Evolutionary conservation across 2,888 invertebrate genomes (phyloP).

Genomic region (Hypercompe scribonia): DNA sequence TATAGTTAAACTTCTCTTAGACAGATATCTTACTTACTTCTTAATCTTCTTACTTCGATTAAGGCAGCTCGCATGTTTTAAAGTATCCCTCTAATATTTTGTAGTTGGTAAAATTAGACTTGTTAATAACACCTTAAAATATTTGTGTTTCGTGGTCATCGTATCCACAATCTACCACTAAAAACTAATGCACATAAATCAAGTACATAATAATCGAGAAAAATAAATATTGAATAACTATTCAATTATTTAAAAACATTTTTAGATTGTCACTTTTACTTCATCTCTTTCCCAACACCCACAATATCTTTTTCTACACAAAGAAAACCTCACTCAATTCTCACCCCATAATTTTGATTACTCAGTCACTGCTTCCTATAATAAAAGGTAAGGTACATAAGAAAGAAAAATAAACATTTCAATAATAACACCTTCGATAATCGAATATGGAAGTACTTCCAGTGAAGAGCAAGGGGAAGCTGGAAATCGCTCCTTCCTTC

Average conservation of each 20-base stretch:
- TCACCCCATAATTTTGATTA: constrained; percentile 35
- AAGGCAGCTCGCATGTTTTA: no score
- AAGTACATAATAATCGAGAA: no score
- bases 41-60: no score
- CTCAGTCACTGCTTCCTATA: constrained; percentile 22
- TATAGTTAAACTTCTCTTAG: not conserved
- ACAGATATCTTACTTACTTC: no score
- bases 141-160: no score
- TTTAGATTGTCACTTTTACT: not conserved
- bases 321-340: constrained; percentile 23
- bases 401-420: constrained; percentile 45
- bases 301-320: not conserved
- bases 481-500: constrained; percentile 70
- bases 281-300: not conserved
- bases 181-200: no score
- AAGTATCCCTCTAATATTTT: no score
- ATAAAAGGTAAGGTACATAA: constrained; percentile 30
- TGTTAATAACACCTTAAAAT: no score
- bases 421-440: constrained; percentile 49
- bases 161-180: no score
- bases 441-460: constrained; percentile 58
- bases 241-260: not conserved
- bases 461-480: constrained; percentile 51
- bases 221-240: not conserved
- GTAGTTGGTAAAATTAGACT: no score